Base-by-base conservation (phyloP, 2,113 vertebrate species). In the Probosciger aterrimus region DNA sequence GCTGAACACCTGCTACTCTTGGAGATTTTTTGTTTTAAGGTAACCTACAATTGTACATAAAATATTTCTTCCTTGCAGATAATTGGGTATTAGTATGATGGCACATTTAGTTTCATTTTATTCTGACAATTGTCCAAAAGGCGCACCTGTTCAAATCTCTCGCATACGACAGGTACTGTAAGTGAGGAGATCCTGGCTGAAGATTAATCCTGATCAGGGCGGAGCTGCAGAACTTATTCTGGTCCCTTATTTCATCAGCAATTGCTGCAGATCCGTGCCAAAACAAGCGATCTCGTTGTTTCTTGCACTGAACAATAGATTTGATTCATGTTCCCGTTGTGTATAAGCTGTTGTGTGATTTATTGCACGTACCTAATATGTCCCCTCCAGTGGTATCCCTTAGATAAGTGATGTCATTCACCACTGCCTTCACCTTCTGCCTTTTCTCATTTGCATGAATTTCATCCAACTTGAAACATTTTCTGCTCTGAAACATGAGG, bases 101-200 rank as follows among this genome's bases (percentile, higher is more conserved):
- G 24, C 75, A 22, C 67, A 0, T 19, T 43, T 23, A 4, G 25
- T 39, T 88, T 5, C 0, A 35, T 75, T 88, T 50, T 18, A 9
- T 23, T 37, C 31, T 9, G 5, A 17, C 27, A 57, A 0, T 2
- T 22, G 23, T 18, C 74, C 13, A 3, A 2, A 5, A 37, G 44
- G 11, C 0, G 0, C 17, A 39, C 4, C n/a, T 1, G 0, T 17
- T 15, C 14, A 2, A 3, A 1, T 4, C 49, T 25, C 59, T 57
- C 0, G 0, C 0, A 2, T 62, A 8, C 0, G 0, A 7, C 1
- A 0, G 67, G 46, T 44, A 4, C 67, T 49, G 35, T 18, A 31
- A 44, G 46, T 4, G 11, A 55, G 71, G 55, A 68, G 80, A 18
- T 49, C 33, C 44, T 43, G 65, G 33, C 78, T 71, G 52, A 65